Base-by-base conservation (phyloP, 2,888 invertebrate species). In the Hofmannophila pseudospretella region DNA sequence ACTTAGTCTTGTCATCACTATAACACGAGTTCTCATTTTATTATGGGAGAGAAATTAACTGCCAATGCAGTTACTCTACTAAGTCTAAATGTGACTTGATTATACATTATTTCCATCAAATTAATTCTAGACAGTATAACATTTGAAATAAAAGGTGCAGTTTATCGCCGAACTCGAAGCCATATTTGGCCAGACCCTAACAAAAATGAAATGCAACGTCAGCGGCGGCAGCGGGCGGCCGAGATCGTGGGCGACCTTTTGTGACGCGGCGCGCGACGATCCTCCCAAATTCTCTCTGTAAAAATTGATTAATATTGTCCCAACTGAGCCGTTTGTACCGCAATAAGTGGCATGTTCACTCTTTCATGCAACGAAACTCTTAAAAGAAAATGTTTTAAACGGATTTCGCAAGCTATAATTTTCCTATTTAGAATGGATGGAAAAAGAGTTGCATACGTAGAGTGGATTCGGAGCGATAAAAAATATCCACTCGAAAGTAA, bases 281-380 rank as follows among this genome's bases (percentile, higher is more conserved):
- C 66, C 64, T 66, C 64, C 64, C 51, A 72, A 79, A 77, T 72
- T 66, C 67, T 66, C 67, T 64, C 66, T 68, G 73, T 73, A 72
- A 76, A 80, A 80, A 79, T 77, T 80, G 74, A 80, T 81, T 79
- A 79, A 79, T 78, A 75, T 72, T 70, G 69, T 67, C 68, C 69
- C 64, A 54, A 60, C 64, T 34, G 39, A 34, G 32, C 36, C 59
- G 59, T 63, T 58, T 66, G 56, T 59, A 58, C 63, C 64, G 63
- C 63, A 61, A 64, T 73, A 69, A 71, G 67, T 67, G 69, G 62
- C 65, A 62, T 62, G 62, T 58, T 65, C 64, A 58, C 61, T 65
- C 57, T 64, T 64, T 69, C 57, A 60, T 58, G 58, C 57, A 49
- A 47, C 50, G 10, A 25, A 56, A 63, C 55, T 61, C 54, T 59